Evolutionary conservation across 2,113 vertebrate genomes (phyloP), one percentile per base, ranked within the genome.

Genomic region (Triplophysa dalaica): DNA sequence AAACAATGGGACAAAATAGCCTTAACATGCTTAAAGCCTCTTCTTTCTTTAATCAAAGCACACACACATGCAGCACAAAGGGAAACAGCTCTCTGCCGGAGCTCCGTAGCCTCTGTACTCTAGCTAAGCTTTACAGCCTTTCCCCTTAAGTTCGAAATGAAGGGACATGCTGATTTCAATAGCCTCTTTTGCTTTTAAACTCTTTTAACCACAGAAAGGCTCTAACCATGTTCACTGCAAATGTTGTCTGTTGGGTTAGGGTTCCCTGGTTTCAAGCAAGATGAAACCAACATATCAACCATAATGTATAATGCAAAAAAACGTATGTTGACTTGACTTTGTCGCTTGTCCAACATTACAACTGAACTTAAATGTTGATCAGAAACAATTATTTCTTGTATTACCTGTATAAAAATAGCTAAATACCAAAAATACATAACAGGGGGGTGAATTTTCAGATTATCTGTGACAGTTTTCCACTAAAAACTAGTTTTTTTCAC

Each of bases 1-100:
- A 74, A 92, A 94, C 92, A 93, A 93, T 92, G 82, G 89, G 87
- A 92, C 90, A 92, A 90, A 94, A 93, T 90, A 90, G 89, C 88
- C 89, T 85, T 93, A 93, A 93, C 87, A 87, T 85, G 92, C 91
- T 93, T 93, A 93, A 90, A 88, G 92, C 91, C 90, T 91, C 90
- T 90, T 90, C 86, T 90, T 89, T 92, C 90, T 93, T 92, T 93
- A 93, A 93, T 93, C 91, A 89, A 90, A 89, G 90, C 90, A 90
- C 90, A 89, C 92, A 92, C 90, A 93, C 91, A 93, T 90, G 87
- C 88, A 83, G 78, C 88, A 93, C 91, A 93, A 93, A 94, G 88
- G 86, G 83, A 87, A 84, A 90, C 88, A 85, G 86, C 92, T 90
- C 88, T 87, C 84, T 65, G 77, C 88, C 84, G 82, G 85, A 84